A percentile compares a stretch with the other conserved stretches of the same genome.
Evolutionary conservation across 30 jellyfish, hydroid and myxozoan genomes (phyloP).

Genomic region (Aurelia sp.): DNA sequence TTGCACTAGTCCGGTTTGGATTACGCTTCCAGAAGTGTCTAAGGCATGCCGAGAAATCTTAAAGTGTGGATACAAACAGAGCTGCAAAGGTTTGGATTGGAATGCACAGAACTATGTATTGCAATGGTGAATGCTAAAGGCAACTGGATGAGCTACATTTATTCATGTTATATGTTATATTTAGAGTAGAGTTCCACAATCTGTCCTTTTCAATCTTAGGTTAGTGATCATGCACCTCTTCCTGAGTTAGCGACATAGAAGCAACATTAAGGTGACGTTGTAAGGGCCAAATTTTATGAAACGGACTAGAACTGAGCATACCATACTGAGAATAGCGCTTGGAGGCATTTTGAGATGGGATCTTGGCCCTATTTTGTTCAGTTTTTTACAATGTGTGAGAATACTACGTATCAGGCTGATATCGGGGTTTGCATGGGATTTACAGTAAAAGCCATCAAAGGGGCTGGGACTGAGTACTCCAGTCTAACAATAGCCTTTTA

Average conservation of each 20-base stretch:
- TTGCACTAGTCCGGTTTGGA: conserved; percentile 38
- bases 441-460: too few relatives aligned
- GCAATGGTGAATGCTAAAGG: conserved; percentile 40
- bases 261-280: neutral
- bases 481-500: neutral
- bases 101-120: conserved; percentile 31
- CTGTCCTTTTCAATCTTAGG: too few relatives aligned
- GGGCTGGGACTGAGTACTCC: conserved; percentile 13
- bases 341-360: conserved; percentile 4
- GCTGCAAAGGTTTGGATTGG: conserved; percentile 4
- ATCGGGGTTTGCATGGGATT: neutral
- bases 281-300: neutral
- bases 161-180: neutral
- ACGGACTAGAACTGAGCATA: neutral
- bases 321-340: neutral
- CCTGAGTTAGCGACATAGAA: neutral
- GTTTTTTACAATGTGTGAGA: neutral
- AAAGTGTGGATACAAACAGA: conserved; percentile 57
- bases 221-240: neutral
- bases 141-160: neutral
- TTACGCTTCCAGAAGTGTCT: conserved; percentile 46
- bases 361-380: neutral
- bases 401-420: neutral
- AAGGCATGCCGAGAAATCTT: conserved; percentile 51
- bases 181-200: neutral